Conservation (phyloP, 2,888 invertebrate genomes). For the Leptura quadrifasciata region DNA sequence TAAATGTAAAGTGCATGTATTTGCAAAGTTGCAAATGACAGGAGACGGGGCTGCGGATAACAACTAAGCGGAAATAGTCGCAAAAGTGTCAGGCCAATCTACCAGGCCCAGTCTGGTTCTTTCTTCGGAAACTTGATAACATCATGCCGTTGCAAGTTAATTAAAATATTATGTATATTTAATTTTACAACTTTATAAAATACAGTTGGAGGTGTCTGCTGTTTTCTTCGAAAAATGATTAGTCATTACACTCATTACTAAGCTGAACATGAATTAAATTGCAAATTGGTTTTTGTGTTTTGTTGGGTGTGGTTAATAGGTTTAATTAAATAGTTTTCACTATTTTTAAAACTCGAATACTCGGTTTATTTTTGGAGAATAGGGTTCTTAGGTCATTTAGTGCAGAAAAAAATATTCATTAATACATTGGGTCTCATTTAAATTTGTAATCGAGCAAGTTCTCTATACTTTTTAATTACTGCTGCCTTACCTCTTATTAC, state of each 20-base stretch:
- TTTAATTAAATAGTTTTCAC: too few relatives aligned
- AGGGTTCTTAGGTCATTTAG: too few relatives aligned
- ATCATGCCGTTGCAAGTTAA: conserved; percentile 52
- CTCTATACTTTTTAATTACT: too few relatives aligned
- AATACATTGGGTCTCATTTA: too few relatives aligned
- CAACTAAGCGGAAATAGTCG: conserved; percentile 56
- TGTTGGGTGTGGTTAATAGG: too few relatives aligned
- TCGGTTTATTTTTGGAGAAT: too few relatives aligned
- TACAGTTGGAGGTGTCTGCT: conserved; percentile 11
- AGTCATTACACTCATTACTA: background rate
- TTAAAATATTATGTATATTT: conserved; percentile 51
- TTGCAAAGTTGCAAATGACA: conserved; percentile 46
- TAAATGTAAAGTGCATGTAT: conserved; percentile 62
- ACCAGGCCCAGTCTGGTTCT: conserved; percentile 53
- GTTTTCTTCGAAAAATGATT: conserved; percentile 9
- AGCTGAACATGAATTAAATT: background rate
- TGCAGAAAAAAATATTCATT: too few relatives aligned
- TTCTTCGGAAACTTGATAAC: conserved; percentile 51
- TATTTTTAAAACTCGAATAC: too few relatives aligned
- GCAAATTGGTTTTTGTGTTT: too few relatives aligned
- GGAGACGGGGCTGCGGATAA: conserved; percentile 49
- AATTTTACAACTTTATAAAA: conserved; percentile 36
- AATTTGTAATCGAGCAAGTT: too few relatives aligned
- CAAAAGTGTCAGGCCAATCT: conserved; percentile 57
- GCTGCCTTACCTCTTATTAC: too few relatives aligned